phyloP scores from a whole-genome alignment of 2,113 vertebrate genomes.

The Phaethornis superciliosus region DNA sequence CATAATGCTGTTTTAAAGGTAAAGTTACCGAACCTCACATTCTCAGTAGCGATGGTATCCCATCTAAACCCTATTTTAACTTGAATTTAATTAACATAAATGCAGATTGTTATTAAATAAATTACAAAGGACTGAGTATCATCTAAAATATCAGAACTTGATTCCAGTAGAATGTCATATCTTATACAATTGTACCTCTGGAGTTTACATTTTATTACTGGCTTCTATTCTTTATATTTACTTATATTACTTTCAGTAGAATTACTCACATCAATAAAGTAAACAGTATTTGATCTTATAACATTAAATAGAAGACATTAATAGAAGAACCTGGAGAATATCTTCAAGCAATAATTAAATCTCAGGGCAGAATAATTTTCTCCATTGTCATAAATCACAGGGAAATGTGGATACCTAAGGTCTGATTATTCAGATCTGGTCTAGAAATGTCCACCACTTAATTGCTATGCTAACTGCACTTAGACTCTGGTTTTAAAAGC shows the following conservation, averaged over 20 bases:
- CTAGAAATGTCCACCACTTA: slow-evolving; percentile 8
- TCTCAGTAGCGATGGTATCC: not conserved
- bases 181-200: not conserved
- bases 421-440: slow-evolving; percentile 19
- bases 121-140: not conserved
- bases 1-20: not conserved
- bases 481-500: slow-evolving; percentile 31
- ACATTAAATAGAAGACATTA: slow-evolving; percentile 8
- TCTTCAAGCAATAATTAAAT: slow-evolving; percentile 43
- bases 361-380: not conserved
- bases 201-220: not conserved
- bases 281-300: slow-evolving; percentile 12
- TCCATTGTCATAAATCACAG: not conserved
- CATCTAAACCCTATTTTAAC: not conserved
- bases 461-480: slow-evolving; percentile 13
- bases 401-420: not conserved
- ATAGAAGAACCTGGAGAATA: slow-evolving; percentile 19
- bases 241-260: not conserved
- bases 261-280: not conserved
- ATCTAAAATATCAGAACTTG: not conserved
- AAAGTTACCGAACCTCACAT: not conserved
- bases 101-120: not conserved
- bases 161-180: not conserved
- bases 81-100: not conserved
- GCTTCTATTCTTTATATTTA: not conserved